Conservation (phyloP, 2,888 invertebrate species). For the Ceramica pisi region DNA sequence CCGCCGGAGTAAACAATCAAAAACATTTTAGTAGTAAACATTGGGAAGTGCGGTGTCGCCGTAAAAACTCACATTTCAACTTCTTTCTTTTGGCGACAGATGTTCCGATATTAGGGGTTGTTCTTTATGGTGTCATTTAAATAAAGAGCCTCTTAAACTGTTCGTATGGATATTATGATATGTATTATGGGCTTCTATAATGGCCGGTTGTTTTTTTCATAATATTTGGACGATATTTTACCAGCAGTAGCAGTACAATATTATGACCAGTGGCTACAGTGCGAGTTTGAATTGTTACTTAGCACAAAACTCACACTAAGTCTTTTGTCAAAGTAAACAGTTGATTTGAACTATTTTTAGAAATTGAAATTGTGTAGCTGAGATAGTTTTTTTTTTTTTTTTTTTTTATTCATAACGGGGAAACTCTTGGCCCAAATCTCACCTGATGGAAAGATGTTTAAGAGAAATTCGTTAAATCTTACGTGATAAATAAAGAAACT, state of each 20-base stretch:
- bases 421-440: too few species aligned
- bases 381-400: too few species aligned
- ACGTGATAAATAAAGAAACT: too few species aligned
- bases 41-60: constrained; percentile 78
- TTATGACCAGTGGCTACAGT: not conserved
- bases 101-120: constrained; percentile 84
- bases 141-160: constrained; percentile 80
- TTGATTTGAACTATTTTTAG: too few species aligned
- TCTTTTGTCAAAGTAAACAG: too few species aligned
- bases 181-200: constrained; percentile 58
- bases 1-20: constrained; percentile 72
- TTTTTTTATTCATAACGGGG: too few species aligned
- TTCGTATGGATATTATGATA: constrained; percentile 41
- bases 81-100: constrained; percentile 85
- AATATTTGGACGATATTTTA: not conserved
- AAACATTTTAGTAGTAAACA: constrained; percentile 82
- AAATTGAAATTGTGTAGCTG: too few species aligned
- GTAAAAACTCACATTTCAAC: constrained; percentile 84
- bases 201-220: constrained; percentile 11
- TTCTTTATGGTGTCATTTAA: constrained; percentile 87
- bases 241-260: not conserved
- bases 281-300: too few species aligned
- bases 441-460: too few species aligned
- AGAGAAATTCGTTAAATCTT: too few species aligned
- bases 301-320: too few species aligned